Conservation (phyloP, 2,797 vertebrate species). For the Chaetophractus vellerosus region DNA sequence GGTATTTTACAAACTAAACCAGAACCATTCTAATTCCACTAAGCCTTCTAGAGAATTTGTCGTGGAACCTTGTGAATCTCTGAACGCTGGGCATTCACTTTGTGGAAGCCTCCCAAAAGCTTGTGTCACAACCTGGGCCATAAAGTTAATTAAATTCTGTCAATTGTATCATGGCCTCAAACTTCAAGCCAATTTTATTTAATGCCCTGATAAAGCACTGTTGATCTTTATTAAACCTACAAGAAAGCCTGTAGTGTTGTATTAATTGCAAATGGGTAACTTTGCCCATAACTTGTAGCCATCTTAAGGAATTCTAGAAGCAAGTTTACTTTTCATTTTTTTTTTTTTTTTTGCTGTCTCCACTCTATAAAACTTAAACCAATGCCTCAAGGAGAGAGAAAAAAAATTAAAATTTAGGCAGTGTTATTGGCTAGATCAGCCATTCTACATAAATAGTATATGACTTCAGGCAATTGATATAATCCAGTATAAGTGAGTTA, state of each 20-base stretch:
- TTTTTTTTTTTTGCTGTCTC: background rate
- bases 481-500: background rate
- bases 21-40: background rate
- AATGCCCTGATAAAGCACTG: background rate
- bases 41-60: background rate
- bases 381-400: background rate
- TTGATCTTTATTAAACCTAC: background rate
- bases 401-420: background rate
- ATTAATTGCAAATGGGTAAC: background rate
- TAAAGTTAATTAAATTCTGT: background rate
- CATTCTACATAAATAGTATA: background rate
- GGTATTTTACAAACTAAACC: too few species aligned
- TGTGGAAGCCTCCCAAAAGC: background rate
- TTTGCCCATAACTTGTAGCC: background rate
- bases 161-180: background rate
- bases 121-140: background rate
- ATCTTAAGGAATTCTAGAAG: background rate
- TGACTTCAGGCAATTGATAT: background rate
- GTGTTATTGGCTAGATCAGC: background rate
- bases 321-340: background rate
- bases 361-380: background rate
- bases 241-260: background rate
- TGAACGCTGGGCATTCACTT: background rate
- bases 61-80: background rate
- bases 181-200: background rate